Percentiles rank a stretch among this genome's conserved stretches.
These are phyloP conservation scores for Eulemur rubriventer DNA, from an alignment of 2,797 vertebrate species.

Conservation along the genomic window DNA sequence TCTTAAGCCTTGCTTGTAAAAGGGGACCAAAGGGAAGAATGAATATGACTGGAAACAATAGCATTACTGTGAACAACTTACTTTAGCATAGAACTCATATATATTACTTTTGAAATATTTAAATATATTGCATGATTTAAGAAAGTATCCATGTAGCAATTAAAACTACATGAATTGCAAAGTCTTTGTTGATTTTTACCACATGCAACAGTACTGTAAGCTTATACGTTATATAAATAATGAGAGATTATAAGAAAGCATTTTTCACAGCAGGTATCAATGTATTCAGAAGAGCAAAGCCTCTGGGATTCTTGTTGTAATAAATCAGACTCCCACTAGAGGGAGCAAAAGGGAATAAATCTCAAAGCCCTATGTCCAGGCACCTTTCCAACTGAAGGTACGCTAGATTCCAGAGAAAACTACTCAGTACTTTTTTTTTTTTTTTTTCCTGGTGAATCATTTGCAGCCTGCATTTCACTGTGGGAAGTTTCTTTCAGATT, in stretches of 20 bases:
- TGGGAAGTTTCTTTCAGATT: slow-evolving; percentile 54
- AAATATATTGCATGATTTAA: not conserved
- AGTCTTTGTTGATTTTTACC: not conserved
- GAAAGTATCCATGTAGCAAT: not conserved
- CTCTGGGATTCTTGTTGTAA: slow-evolving; percentile 33
- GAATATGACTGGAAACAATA: not conserved
- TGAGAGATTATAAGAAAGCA: not conserved
- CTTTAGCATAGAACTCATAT: not conserved
- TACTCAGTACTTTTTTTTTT: not conserved
- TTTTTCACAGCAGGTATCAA: not conserved
- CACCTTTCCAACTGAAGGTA: slow-evolving; percentile 7
- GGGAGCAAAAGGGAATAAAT: slow-evolving; percentile 65
- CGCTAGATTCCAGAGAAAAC: not conserved
- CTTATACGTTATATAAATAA: not conserved
- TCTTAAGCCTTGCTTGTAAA: not conserved
- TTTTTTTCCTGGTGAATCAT: slow-evolving; percentile 8
- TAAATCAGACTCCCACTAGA: slow-evolving; percentile 61
- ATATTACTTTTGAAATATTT: slow-evolving; percentile 11
- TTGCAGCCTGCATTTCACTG: slow-evolving; percentile 50
- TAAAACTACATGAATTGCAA: not conserved
- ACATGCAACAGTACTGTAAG: not conserved
- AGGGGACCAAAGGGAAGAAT: not conserved
- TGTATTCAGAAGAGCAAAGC: not conserved
- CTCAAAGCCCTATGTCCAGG: not conserved
- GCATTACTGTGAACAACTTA: not conserved